Evolutionary conservation across 2,113 vertebrate species (phyloP).

Genomic region (Daubentonia madagascariensis): DNA sequence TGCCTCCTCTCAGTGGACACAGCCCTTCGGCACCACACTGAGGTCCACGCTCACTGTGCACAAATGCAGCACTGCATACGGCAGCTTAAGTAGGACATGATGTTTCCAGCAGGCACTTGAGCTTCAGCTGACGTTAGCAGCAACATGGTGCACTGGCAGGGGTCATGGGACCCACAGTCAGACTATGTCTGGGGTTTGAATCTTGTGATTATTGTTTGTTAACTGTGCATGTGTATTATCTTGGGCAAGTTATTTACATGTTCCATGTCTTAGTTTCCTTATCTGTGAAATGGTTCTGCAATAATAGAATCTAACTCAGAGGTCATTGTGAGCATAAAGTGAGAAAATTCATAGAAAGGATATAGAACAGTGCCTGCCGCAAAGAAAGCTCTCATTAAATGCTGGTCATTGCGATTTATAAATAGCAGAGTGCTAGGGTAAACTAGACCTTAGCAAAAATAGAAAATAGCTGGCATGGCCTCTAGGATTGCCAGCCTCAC

Average conservation of each 20-base stretch:
- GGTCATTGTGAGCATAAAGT: background rate
- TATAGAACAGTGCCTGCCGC: background rate
- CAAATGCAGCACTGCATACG: background rate
- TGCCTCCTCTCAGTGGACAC: background rate
- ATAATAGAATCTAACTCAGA: background rate
- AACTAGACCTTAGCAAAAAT: background rate
- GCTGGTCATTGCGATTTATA: background rate
- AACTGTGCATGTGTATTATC: background rate
- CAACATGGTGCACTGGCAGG: accelerated
- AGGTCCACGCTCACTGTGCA: background rate
- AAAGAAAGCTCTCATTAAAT: background rate
- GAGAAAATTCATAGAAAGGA: background rate
- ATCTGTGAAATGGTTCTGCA: background rate
- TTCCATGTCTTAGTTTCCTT: background rate
- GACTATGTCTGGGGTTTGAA: background rate
- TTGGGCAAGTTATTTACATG: background rate
- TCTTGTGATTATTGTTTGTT: background rate
- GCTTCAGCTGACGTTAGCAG: accelerated
- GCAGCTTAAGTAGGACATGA: background rate
- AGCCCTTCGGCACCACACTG: background rate
- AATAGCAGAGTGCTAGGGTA: background rate
- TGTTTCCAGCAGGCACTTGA: background rate
- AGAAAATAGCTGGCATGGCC: background rate
- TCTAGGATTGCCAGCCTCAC: background rate
- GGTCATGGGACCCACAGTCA: background rate